Percentiles rank a stretch among this genome's conserved stretches.
Conservation (phyloP, 92 coral and sea anemone genomes). For the Chrysogorgia sp. region DNA sequence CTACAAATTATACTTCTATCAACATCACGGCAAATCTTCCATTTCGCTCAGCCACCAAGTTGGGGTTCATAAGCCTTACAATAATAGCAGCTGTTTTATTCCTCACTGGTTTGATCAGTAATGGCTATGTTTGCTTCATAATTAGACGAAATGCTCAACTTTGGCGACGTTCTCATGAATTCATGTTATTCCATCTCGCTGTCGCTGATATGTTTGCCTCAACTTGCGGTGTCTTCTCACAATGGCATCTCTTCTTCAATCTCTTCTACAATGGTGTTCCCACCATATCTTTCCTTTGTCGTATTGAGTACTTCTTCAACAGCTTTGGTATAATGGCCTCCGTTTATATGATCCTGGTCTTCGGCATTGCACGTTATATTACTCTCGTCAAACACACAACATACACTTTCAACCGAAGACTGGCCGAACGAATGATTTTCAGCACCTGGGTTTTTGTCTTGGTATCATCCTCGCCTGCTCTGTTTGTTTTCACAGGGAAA, state of each 20-base stretch:
- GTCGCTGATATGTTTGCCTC: background rate
- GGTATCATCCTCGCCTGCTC: background rate
- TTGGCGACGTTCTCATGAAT: conserved; percentile 1
- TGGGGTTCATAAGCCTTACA: background rate
- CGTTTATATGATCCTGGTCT: background rate
- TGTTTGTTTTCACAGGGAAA: conserved; percentile 4
- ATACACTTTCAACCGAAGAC: background rate
- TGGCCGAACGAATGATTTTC: background rate
- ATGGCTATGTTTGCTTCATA: background rate
- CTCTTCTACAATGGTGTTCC: background rate
- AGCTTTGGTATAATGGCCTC: conserved; percentile 7
- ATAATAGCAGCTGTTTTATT: background rate
- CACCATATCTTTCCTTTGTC: background rate
- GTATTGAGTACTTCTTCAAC: background rate
- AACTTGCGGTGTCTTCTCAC: background rate
- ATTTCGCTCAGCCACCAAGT: background rate
- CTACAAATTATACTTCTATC: too few relatives aligned
- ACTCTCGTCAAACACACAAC: background rate
- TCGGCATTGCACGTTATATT: conserved; percentile 2
- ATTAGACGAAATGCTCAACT: background rate
- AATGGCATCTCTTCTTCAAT: conserved; percentile 7
- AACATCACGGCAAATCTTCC: background rate
- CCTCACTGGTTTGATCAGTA: background rate
- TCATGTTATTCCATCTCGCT: conserved; percentile 3
- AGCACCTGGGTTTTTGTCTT: background rate